These are phyloP conservation scores for Tetragonula carbonaria DNA, from an alignment of 2,888 invertebrate genomes.

Conservation along the genomic window DNA sequence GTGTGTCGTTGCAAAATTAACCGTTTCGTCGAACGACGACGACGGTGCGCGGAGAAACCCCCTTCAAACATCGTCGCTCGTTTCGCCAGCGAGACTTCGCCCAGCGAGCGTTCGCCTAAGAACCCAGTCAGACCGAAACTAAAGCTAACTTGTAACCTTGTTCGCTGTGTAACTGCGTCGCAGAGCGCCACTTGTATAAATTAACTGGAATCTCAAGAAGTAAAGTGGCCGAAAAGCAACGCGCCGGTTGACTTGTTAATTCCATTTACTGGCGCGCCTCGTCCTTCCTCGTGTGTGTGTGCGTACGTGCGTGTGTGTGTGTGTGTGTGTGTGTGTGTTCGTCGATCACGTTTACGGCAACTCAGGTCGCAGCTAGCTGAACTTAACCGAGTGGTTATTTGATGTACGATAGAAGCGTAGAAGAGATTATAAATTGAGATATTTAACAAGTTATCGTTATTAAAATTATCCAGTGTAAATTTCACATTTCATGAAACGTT, in stretches of 20 bases:
- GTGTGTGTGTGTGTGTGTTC: not conserved
- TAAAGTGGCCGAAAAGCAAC: constrained; percentile 78
- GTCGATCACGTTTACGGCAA: constrained; percentile 68
- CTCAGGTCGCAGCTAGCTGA: constrained; percentile 15
- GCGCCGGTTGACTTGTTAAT: constrained; percentile 83
- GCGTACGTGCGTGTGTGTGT: not conserved
- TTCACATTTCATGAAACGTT: no score
- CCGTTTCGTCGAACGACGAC: constrained; percentile 41
- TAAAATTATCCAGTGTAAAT: no score
- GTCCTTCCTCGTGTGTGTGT: not conserved
- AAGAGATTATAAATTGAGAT: not conserved
- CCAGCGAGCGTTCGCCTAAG: constrained; percentile 32
- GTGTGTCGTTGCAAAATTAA: constrained; percentile 36
- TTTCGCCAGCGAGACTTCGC: constrained; percentile 12
- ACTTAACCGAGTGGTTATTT: not conserved
- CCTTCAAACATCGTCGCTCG: not conserved
- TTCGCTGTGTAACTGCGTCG: constrained; percentile 78
- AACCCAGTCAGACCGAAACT: constrained; percentile 75
- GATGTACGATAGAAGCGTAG: not conserved
- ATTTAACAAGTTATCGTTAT: no score
- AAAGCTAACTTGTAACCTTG: constrained; percentile 72
- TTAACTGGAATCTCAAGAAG: constrained; percentile 83
- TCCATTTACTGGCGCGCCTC: constrained; percentile 77
- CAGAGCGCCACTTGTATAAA: constrained; percentile 80
- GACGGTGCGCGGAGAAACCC: not conserved